A percentile compares a stretch with the other conserved stretches of the same genome.
Evolutionary conservation across 2,888 invertebrate genomes (phyloP).

Genomic region (Cryptocephalus primarius): DNA sequence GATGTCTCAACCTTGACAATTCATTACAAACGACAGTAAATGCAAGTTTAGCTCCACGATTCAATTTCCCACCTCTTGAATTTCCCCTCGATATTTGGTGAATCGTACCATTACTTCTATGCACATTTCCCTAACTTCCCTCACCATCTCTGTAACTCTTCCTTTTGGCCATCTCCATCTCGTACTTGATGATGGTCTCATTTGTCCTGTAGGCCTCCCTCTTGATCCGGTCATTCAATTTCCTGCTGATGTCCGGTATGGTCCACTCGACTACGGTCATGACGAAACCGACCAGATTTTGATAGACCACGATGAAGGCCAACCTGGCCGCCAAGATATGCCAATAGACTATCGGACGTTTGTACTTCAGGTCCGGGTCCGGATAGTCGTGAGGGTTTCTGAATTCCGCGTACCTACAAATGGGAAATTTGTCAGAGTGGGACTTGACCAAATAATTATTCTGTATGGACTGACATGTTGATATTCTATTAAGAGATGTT

Average conservation of each 20-base stretch:
- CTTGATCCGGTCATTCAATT: conserved; percentile 58
- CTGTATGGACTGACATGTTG: too few relatives aligned
- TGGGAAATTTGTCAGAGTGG: neutral
- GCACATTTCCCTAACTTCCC: neutral
- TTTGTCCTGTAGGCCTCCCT: conserved; percentile 62
- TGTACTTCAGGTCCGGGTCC: conserved; percentile 40
- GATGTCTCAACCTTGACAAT: too few relatives aligned
- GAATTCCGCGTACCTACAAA: conserved; percentile 57
- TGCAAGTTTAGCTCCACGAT: too few relatives aligned
- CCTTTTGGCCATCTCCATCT: conserved; percentile 42
- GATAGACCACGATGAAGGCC: conserved; percentile 66
- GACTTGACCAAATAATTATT: too few relatives aligned
- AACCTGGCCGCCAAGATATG: conserved; percentile 60
- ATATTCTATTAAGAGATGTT: too few relatives aligned
- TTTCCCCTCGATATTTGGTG: too few relatives aligned
- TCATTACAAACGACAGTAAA: too few relatives aligned
- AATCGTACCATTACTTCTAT: too few relatives aligned
- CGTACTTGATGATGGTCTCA: conserved; percentile 62
- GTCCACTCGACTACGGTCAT: conserved; percentile 64
- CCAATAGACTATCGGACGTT: conserved; percentile 60
- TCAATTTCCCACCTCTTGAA: too few relatives aligned
- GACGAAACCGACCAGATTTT: conserved; percentile 65
- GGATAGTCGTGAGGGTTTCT: conserved; percentile 49
- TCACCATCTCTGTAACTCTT: conserved; percentile 8
- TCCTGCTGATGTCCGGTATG: conserved; percentile 65